Evolutionary conservation across 1,140 invertebrate genomes (phyloP).

Genomic region (Cydia pomonella): DNA sequence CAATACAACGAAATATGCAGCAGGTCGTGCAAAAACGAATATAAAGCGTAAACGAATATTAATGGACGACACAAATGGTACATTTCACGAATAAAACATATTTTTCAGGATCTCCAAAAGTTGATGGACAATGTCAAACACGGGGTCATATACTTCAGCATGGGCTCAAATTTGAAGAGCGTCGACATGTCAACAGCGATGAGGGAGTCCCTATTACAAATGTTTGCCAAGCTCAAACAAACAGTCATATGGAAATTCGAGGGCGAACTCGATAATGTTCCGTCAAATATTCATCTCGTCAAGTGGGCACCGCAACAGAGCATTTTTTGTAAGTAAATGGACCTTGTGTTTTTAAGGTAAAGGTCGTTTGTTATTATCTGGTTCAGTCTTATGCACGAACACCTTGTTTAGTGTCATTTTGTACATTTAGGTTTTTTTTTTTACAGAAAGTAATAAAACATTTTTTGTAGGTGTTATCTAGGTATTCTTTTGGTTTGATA

Average conservation of each 20-base stretch:
- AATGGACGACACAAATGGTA: too few relatives aligned
- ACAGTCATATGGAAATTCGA: conserved; percentile 87
- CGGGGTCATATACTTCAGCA: conserved; percentile 84
- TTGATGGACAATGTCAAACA: conserved; percentile 81
- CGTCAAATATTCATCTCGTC: conserved; percentile 83
- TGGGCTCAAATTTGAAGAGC: conserved; percentile 83
- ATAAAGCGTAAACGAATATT: too few relatives aligned
- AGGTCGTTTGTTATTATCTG: not conserved
- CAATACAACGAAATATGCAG: too few relatives aligned
- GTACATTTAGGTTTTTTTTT: too few relatives aligned
- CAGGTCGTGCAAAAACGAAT: too few relatives aligned
- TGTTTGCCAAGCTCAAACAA: conserved; percentile 81
- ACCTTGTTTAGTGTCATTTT: too few relatives aligned
- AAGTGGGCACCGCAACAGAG: conserved; percentile 88
- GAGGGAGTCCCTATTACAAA: conserved; percentile 73
- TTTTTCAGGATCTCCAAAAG: conserved; percentile 71
- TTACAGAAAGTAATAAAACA: too few relatives aligned
- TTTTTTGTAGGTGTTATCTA: too few relatives aligned
- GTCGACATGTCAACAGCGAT: conserved; percentile 74
- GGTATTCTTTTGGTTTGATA: too few relatives aligned
- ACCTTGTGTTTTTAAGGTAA: not conserved
- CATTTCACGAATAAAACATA: not conserved
- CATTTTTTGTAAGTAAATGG: conserved; percentile 78
- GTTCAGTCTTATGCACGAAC: too few relatives aligned
- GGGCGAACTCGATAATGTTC: conserved; percentile 72